phyloP scores from a whole-genome alignment of 2,797 vertebrate species.

The Botia almorhae region DNA sequence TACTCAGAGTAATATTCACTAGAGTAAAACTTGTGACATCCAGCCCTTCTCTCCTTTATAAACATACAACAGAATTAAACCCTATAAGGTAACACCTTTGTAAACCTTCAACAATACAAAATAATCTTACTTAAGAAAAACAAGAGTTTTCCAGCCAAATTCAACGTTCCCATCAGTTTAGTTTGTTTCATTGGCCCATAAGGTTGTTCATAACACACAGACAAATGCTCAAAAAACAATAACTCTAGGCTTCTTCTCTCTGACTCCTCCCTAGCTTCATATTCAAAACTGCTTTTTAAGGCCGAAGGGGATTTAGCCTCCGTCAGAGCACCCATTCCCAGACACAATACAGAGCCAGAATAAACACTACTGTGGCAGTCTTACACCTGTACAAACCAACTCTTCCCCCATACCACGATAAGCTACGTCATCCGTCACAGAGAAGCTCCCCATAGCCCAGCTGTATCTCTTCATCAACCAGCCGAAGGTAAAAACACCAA shows the following conservation, averaged over 20 bases:
- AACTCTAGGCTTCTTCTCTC: background rate
- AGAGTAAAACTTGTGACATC: too few relatives aligned
- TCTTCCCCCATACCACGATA: constrained; percentile 47
- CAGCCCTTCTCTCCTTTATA: background rate
- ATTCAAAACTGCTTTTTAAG: constrained; percentile 18
- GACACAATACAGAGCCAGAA: constrained; percentile 68
- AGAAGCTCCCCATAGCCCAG: background rate
- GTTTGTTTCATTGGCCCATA: background rate
- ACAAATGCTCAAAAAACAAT: background rate
- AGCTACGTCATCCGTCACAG: constrained; percentile 42
- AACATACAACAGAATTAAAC: background rate
- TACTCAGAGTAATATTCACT: too few relatives aligned
- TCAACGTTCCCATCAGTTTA: background rate
- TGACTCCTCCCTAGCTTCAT: constrained; percentile 4
- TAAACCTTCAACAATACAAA: background rate
- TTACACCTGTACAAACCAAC: constrained; percentile 72
- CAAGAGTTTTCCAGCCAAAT: background rate
- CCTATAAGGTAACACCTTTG: background rate
- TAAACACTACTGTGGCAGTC: constrained; percentile 66
- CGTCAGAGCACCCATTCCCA: constrained; percentile 42
- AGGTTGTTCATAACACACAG: constrained; percentile 1
- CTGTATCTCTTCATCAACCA: constrained; percentile 31
- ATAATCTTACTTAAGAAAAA: background rate
- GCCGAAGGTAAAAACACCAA: constrained; percentile 26
- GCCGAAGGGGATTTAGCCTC: constrained; percentile 36